phyloP scores from a whole-genome alignment of 2,888 invertebrate genomes.

The Horisme vitalbata region DNA sequence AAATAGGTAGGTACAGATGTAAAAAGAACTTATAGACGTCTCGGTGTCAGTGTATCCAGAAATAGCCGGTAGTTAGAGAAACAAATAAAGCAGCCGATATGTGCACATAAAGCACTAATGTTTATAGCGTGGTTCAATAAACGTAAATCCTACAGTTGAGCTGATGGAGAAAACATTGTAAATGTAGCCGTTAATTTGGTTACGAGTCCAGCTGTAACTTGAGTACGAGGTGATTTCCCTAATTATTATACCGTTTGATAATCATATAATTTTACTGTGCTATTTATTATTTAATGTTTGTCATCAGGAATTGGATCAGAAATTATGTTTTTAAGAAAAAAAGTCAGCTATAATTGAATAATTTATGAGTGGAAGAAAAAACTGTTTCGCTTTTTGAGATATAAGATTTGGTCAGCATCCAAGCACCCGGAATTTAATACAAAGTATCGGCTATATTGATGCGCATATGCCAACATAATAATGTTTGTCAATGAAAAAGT shows the following conservation, averaged over 20 bases:
- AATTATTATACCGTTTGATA: constrained; percentile 6
- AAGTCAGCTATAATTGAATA: too few species aligned
- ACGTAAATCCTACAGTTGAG: constrained; percentile 42
- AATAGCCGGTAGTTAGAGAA: constrained; percentile 23
- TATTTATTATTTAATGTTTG: not conserved
- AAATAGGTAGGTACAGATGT: too few species aligned
- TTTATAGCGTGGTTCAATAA: constrained; percentile 44
- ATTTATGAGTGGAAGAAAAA: too few species aligned
- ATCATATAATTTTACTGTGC: too few species aligned
- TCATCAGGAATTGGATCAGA: too few species aligned
- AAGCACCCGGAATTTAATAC: too few species aligned
- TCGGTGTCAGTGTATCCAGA: constrained; percentile 4
- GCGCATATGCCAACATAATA: too few species aligned
- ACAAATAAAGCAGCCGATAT: constrained; percentile 38
- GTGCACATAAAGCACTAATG: constrained; percentile 34
- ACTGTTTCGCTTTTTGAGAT: too few species aligned
- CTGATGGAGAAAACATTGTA: constrained; percentile 27
- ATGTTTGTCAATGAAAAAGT: too few species aligned
- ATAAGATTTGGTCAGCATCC: too few species aligned
- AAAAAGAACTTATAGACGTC: constrained; percentile 1
- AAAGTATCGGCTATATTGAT: too few species aligned
- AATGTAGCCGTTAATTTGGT: constrained; percentile 16
- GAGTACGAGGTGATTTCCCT: constrained; percentile 6
- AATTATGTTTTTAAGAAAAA: too few species aligned
- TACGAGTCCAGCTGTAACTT: constrained; percentile 8